Conservation (phyloP, 2,113 vertebrate species). For the Gallinago jamesoni region DNA sequence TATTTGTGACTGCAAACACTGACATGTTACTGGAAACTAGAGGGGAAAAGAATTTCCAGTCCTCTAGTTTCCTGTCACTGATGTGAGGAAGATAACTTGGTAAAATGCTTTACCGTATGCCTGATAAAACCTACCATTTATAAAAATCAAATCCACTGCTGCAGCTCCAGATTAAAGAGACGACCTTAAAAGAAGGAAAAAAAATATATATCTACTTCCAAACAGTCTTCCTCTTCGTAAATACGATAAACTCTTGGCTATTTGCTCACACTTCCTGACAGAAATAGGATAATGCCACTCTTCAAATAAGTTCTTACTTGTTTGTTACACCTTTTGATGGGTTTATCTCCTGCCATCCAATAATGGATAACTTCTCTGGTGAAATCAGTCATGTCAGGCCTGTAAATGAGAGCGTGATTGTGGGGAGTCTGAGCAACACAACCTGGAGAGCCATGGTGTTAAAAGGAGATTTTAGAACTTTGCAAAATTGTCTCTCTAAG, state of each 20-base stretch:
- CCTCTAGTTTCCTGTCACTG: neutral
- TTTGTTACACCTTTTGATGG: constrained; percentile 63
- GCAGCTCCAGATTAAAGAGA: constrained; percentile 59
- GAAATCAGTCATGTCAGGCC: constrained; percentile 32
- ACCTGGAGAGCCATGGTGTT: neutral
- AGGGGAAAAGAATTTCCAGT: neutral
- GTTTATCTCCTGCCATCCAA: constrained; percentile 62
- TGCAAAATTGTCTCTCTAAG: constrained; percentile 6
- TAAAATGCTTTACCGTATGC: constrained; percentile 35
- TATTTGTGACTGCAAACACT: neutral
- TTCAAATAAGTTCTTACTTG: constrained; percentile 63
- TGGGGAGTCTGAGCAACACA: neutral
- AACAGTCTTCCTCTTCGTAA: constrained; percentile 39
- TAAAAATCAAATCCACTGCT: constrained; percentile 48
- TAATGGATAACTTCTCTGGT: constrained; percentile 53
- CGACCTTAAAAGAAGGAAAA: constrained; percentile 26
- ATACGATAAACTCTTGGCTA: constrained; percentile 29
- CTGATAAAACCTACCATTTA: constrained; percentile 60
- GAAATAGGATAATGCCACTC: constrained; percentile 61
- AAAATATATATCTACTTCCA: constrained; percentile 4
- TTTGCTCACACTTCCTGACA: constrained; percentile 53
- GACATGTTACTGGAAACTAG: neutral
- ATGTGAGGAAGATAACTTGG: neutral
- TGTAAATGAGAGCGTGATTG: constrained; percentile 14
- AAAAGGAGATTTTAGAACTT: constrained; percentile 40